A percentile compares a stretch with the other conserved stretches of the same genome.
phyloP scores from a whole-genome alignment of 2,113 vertebrate species.

The Mustela nigripes region DNA sequence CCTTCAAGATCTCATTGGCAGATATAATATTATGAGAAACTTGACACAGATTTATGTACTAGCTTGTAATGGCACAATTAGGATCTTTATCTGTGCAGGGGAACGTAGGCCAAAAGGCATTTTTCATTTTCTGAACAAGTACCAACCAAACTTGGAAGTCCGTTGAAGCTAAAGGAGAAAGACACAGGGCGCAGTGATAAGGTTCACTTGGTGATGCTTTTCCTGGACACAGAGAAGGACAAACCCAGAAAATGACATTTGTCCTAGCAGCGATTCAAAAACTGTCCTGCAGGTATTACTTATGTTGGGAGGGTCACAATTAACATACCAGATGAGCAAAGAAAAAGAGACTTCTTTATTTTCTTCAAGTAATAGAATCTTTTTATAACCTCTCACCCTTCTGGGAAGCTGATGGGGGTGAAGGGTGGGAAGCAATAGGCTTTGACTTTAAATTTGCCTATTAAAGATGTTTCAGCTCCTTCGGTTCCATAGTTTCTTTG shows the following conservation, averaged over 20 bases:
- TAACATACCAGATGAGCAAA: slow-evolving; percentile 43
- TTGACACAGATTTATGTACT: slow-evolving; percentile 67
- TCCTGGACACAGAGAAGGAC: background rate
- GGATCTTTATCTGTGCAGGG: slow-evolving; percentile 52
- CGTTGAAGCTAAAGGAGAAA: slow-evolving; percentile 11
- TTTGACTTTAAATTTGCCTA: slow-evolving; percentile 26
- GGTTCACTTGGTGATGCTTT: slow-evolving; percentile 25
- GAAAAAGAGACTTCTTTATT: slow-evolving; percentile 36
- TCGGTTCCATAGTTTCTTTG: background rate
- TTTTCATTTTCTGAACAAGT: slow-evolving; percentile 72
- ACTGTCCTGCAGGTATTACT: slow-evolving; percentile 1
- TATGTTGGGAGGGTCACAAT: slow-evolving; percentile 40
- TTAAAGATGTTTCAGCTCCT: slow-evolving; percentile 17
- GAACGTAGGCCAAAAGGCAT: slow-evolving; percentile 27
- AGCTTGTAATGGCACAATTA: slow-evolving; percentile 61
- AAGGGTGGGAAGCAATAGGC: background rate
- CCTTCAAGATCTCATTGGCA: slow-evolving; percentile 57
- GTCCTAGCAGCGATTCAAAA: slow-evolving; percentile 33
- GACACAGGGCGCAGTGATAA: background rate
- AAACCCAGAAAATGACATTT: slow-evolving; percentile 22
- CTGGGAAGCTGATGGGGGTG: background rate
- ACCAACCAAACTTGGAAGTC: slow-evolving; percentile 45
- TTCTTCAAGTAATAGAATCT: slow-evolving; percentile 52
- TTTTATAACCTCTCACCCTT: background rate
- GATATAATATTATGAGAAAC: slow-evolving; percentile 69